These are phyloP conservation scores for Trissolcus basalis DNA, from an alignment of 1,140 invertebrate species.

Conservation along the genomic window DNA sequence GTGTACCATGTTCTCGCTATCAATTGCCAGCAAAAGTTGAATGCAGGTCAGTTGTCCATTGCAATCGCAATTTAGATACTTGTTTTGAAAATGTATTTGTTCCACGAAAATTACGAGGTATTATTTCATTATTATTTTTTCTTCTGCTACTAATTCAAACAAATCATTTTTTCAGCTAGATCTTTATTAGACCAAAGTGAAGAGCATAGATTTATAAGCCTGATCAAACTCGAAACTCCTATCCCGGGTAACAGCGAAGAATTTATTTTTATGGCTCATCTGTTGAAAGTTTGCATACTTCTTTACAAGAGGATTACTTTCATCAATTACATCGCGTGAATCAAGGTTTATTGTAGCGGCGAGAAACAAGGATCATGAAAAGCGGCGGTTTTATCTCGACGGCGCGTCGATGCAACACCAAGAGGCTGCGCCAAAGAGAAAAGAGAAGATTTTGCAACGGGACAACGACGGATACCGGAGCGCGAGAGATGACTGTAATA, in stretches of 20 bases:
- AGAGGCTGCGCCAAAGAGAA: conserved; percentile 33
- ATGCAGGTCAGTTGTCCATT: not conserved
- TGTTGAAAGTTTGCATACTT: not conserved
- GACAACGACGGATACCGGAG: conserved; percentile 54
- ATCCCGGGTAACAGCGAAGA: no score
- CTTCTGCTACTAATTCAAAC: no score
- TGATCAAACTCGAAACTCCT: no score
- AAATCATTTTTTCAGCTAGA: no score
- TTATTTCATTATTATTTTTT: not conserved
- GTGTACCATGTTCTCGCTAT: conserved; percentile 6
- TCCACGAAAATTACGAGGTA: no score
- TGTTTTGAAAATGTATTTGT: not conserved
- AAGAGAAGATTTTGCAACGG: conserved; percentile 56
- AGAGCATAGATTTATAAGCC: no score
- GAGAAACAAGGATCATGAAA: conserved; percentile 15
- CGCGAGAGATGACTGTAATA: conserved; percentile 71
- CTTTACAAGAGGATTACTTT: not conserved
- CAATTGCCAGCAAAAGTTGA: not conserved
- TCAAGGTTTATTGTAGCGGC: conserved; percentile 26
- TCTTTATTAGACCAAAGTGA: no score
- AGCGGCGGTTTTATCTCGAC: conserved; percentile 34
- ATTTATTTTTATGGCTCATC: no score
- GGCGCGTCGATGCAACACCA: conserved; percentile 46
- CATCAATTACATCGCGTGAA: conserved; percentile 5
- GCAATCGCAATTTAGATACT: not conserved